Evolutionary conservation across 2,113 vertebrate species (phyloP).

Genomic region (Penelope pileata): DNA sequence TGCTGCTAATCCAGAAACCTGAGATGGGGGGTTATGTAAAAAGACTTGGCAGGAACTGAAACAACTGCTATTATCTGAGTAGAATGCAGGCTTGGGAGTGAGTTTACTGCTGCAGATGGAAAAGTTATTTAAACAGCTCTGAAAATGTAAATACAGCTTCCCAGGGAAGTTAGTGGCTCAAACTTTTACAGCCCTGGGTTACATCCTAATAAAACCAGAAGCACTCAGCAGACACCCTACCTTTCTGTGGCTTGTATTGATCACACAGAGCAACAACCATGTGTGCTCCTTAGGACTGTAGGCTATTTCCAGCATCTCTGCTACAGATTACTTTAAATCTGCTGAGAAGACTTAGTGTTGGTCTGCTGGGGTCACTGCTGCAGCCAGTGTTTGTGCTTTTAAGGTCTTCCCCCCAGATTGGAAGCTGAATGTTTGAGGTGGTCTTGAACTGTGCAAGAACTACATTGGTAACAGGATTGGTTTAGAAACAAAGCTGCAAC

Average conservation of each 20-base stretch:
- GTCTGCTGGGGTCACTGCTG: not conserved
- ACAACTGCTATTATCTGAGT: constrained; percentile 28
- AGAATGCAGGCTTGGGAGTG: not conserved
- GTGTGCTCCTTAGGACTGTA: not conserved
- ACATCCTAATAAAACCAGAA: not conserved
- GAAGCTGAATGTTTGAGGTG: not conserved
- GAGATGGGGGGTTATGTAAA: constrained; percentile 62
- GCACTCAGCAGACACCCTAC: not conserved
- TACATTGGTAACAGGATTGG: not conserved
- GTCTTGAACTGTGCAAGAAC: not conserved
- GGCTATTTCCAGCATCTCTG: constrained; percentile 51
- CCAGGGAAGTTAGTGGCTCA: not conserved
- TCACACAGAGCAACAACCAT: not conserved
- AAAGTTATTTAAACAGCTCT: not conserved
- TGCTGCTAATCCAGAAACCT: constrained; percentile 65
- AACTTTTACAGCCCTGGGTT: not conserved
- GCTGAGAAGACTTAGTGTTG: constrained; percentile 40
- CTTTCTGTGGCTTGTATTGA: too few relatives aligned
- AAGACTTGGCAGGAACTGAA: constrained; percentile 43
- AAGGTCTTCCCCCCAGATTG: not conserved
- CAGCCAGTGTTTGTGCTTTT: not conserved
- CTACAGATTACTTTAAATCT: constrained; percentile 64
- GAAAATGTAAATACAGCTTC: not conserved
- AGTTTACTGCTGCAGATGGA: not conserved
- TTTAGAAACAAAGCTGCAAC: constrained; percentile 27